Evolutionary conservation across 2,888 invertebrate genomes (phyloP).

Genomic region (Rhamnusium bicolor): DNA sequence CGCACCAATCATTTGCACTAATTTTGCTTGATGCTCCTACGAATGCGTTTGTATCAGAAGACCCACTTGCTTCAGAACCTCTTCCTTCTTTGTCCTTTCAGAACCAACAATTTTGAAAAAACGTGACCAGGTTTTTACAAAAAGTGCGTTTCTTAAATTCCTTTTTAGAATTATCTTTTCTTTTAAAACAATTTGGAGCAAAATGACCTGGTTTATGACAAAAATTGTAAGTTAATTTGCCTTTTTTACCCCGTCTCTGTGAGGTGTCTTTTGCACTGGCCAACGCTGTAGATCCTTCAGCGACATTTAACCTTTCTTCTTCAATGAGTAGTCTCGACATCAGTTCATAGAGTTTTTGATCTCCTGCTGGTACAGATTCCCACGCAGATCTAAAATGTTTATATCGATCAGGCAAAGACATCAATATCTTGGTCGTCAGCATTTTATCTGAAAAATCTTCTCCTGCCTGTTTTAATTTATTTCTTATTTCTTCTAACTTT

Average conservation of each 20-base stretch:
- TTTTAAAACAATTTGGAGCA: constrained; percentile 34
- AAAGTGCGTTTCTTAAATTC: background rate
- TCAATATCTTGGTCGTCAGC: constrained; percentile 47
- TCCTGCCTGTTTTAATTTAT: constrained; percentile 42
- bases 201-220: constrained; percentile 33
- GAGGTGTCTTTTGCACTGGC: constrained; percentile 7
- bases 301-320: constrained; percentile 38
- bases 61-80: background rate
- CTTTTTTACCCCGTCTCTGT: background rate
- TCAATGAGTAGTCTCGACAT: constrained; percentile 45
- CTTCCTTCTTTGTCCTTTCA: constrained; percentile 24
- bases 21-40: background rate
- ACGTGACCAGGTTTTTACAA: constrained; percentile 26
- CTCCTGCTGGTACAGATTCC: constrained; percentile 49
- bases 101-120: constrained; percentile 40
- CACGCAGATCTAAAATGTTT: constrained; percentile 49
- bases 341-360: constrained; percentile 52
- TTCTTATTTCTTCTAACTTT: constrained; percentile 46
- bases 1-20: constrained; percentile 36
- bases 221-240: background rate
- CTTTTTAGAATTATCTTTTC: constrained; percentile 5
- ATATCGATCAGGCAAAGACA: constrained; percentile 40
- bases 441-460: constrained; percentile 48
- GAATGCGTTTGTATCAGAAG: constrained; percentile 32
- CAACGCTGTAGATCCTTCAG: constrained; percentile 38